Evolutionary conservation across 2,888 invertebrate species (phyloP).

Genomic region (Oxystoma pomonae): DNA sequence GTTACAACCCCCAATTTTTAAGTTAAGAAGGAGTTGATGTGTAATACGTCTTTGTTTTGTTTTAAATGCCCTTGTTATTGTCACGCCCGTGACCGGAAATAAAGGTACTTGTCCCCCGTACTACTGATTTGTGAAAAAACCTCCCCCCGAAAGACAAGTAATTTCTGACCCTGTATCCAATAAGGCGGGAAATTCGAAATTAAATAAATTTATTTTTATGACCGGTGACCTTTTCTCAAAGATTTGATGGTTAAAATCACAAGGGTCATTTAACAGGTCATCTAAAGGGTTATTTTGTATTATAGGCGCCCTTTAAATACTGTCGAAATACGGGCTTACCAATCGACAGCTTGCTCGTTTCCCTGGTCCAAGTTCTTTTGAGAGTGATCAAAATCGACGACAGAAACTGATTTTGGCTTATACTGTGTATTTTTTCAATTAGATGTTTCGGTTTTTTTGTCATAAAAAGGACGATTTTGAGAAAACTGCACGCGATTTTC

Average conservation of each 20-base stretch:
- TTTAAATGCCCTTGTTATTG: conserved; percentile 9
- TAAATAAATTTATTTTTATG: not conserved
- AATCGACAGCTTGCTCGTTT: conserved; percentile 4
- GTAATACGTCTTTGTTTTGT: conserved; percentile 9
- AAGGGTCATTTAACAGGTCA: not conserved
- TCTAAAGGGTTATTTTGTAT: conserved; percentile 6
- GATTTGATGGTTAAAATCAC: not conserved
- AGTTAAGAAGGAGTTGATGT: conserved; percentile 4
- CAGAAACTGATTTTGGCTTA: no score
- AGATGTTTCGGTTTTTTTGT: no score
- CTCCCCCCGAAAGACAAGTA: conserved; percentile 7
- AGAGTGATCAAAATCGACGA: no score
- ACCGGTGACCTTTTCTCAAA: conserved; percentile 4
- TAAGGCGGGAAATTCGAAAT: conserved; percentile 4
- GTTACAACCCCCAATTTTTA: not conserved
- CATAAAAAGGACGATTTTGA: no score
- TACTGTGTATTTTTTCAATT: no score
- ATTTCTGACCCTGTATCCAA: conserved; percentile 11
- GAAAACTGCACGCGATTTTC: not conserved
- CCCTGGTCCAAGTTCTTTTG: conserved; percentile 1
- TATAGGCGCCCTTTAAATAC: not conserved
- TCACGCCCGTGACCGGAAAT: conserved; percentile 9
- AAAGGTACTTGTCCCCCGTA: not conserved
- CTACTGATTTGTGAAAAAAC: conserved; percentile 5
- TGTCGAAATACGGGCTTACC: conserved; percentile 1